Evolutionary conservation across 2,888 invertebrate species (phyloP).

Genomic region (Lasioglossum zephyrum): DNA sequence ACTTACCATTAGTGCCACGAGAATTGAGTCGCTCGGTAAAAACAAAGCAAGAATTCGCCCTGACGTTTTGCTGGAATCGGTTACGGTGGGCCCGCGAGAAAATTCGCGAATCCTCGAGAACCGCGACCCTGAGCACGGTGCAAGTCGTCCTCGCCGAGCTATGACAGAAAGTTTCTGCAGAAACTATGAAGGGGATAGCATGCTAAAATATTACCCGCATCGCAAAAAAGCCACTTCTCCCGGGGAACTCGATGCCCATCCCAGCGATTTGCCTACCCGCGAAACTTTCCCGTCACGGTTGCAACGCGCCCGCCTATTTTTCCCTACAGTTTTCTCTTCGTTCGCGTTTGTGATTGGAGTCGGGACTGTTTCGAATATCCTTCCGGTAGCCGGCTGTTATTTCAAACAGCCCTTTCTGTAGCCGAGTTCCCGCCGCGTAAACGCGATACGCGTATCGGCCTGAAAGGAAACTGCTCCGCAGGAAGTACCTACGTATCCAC

Average conservation of each 20-base stretch:
- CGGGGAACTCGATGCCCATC: slow-evolving; percentile 61
- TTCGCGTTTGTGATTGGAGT: slow-evolving; percentile 64
- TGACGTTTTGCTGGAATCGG: slow-evolving; percentile 50
- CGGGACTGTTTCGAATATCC: slow-evolving; percentile 63
- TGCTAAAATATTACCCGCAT: slow-evolving; percentile 79
- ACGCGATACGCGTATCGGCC: slow-evolving; percentile 60
- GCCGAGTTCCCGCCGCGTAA: slow-evolving; percentile 55
- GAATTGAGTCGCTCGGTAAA: neutral
- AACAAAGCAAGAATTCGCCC: no score
- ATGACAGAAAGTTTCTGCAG: slow-evolving; percentile 75
- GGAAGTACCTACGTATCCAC: slow-evolving; percentile 65
- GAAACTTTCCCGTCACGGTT: slow-evolving; percentile 54
- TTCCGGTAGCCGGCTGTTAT: slow-evolving; percentile 70
- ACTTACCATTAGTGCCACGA: no score
- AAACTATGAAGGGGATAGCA: slow-evolving; percentile 67
- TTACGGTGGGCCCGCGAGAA: slow-evolving; percentile 31
- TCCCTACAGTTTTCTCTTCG: slow-evolving; percentile 11
- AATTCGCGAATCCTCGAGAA: slow-evolving; percentile 41
- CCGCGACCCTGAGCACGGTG: slow-evolving; percentile 47
- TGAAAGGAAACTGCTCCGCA: slow-evolving; percentile 56
- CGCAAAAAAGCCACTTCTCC: slow-evolving; percentile 74
- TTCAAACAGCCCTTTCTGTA: slow-evolving; percentile 68
- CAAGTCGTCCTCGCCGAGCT: slow-evolving; percentile 63
- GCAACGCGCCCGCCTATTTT: slow-evolving; percentile 19
- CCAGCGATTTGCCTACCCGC: slow-evolving; percentile 58